Conservation (phyloP, 1,140 invertebrate genomes). For the Drosophila kanapiae region DNA sequence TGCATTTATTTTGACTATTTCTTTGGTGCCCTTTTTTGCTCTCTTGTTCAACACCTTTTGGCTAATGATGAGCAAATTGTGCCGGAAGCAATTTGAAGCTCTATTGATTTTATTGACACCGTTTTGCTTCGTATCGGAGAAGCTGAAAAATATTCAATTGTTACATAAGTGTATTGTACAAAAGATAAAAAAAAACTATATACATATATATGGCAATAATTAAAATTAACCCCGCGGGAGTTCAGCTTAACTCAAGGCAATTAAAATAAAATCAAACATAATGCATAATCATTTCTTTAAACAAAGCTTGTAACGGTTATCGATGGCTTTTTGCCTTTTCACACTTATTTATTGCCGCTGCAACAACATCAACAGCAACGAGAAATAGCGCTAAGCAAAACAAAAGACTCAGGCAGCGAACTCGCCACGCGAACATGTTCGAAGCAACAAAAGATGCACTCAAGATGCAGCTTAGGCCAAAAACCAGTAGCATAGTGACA, state of each 20-base stretch:
- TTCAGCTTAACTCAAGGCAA: conserved; percentile 31
- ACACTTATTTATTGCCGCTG: conserved; percentile 19
- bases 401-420: conserved; percentile 73
- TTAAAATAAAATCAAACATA: conserved; percentile 50
- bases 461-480: conserved; percentile 28
- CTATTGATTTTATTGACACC: conserved; percentile 79
- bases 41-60: conserved; percentile 59
- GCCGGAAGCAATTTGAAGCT: conserved; percentile 68
- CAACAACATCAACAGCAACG: neutral
- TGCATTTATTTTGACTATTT: conserved; percentile 11
- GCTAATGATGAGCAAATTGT: conserved; percentile 79
- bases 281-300: conserved; percentile 63
- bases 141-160: conserved; percentile 26
- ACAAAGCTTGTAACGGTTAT: conserved; percentile 62
- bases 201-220: conserved; percentile 26
- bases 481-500: conserved; percentile 61
- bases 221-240: conserved; percentile 14
- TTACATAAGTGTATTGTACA: conserved; percentile 61
- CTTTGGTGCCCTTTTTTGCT: conserved; percentile 29
- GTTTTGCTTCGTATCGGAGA: conserved; percentile 57
- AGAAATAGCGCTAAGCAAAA: conserved; percentile 22
- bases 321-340: conserved; percentile 47
- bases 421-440: conserved; percentile 55
- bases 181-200: conserved; percentile 45
- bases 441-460: conserved; percentile 29